Evolutionary conservation across 1,140 invertebrate genomes (phyloP).

Genomic region (Globodera ellingtonae): DNA sequence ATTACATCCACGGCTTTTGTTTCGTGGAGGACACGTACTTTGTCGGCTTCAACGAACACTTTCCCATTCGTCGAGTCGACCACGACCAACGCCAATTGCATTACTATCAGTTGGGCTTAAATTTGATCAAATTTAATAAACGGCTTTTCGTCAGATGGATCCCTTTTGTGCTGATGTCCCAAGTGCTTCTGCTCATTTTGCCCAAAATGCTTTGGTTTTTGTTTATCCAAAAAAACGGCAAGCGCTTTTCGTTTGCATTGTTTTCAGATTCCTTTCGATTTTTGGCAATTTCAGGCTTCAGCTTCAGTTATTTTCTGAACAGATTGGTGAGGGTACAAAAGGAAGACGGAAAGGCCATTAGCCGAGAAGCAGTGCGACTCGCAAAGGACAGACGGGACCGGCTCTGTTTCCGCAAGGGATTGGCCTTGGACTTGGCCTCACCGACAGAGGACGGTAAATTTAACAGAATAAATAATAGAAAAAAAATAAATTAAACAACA

Average conservation of each 20-base stretch:
- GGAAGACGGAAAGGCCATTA: not conserved
- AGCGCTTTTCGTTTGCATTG: not conserved
- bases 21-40: constrained; percentile 52
- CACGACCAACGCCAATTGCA: constrained; percentile 37
- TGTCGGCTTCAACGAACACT: constrained; percentile 34
- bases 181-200: constrained; percentile 43
- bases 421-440: not conserved
- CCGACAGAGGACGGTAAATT: not conserved
- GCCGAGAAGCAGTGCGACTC: constrained; percentile 12
- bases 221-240: constrained; percentile 31
- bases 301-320: constrained; percentile 4
- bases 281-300: not conserved
- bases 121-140: not conserved
- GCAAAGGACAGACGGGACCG: not conserved
- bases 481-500: not conserved
- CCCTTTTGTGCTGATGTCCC: constrained; percentile 35
- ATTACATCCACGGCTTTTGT: constrained; percentile 46
- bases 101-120: constrained; percentile 34
- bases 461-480: not conserved
- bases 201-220: constrained; percentile 43
- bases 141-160: constrained; percentile 33
- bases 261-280: not conserved
- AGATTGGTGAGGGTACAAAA: not conserved
- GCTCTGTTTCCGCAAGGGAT: not conserved
- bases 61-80: constrained; percentile 24